Evolutionary conservation across 2,113 vertebrate genomes (phyloP).

Genomic region (Vulpes vulpes): DNA sequence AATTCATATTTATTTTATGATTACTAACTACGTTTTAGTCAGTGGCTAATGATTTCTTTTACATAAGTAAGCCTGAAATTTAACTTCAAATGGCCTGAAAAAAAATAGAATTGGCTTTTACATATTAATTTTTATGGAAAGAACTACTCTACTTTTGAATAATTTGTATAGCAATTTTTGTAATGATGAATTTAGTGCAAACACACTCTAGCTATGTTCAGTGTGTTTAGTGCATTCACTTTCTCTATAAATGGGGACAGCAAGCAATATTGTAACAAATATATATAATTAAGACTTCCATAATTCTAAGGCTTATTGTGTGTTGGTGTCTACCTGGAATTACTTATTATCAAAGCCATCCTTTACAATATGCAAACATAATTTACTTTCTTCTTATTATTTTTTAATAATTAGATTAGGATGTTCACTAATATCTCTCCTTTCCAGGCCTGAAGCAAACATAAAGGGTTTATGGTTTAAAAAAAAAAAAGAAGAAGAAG

Average conservation of each 20-base stretch:
- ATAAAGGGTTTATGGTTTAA: background rate
- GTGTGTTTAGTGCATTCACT: background rate
- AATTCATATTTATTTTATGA: slow-evolving; percentile 18
- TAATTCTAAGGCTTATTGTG: background rate
- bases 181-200: background rate
- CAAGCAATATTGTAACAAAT: background rate
- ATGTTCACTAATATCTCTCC: background rate
- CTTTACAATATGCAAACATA: background rate
- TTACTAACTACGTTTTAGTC: background rate
- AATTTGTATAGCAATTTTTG: background rate
- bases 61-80: background rate
- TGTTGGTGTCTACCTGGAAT: background rate
- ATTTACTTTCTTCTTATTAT: background rate
- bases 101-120: background rate
- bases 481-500: background rate
- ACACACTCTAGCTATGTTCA: background rate
- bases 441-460: slow-evolving; percentile 2
- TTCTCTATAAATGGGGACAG: background rate
- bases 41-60: slow-evolving; percentile 11
- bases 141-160: background rate
- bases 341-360: background rate
- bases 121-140: background rate
- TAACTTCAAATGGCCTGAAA: background rate
- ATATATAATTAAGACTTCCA: background rate
- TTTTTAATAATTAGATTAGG: background rate